phyloP scores from a whole-genome alignment of 1,140 invertebrate species.

The Lepidurus arcticus region DNA sequence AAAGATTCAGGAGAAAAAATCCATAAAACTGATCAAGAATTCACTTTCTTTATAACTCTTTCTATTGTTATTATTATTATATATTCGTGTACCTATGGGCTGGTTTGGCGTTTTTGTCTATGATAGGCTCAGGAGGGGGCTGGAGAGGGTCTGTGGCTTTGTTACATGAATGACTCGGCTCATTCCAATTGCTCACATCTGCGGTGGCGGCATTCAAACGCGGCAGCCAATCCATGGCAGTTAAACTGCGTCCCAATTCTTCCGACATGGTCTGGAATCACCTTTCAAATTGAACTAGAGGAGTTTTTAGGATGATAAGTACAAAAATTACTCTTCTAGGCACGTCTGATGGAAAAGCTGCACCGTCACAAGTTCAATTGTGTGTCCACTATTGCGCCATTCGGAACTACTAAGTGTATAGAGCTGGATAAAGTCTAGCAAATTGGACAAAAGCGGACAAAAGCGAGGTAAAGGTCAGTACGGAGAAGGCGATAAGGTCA shows the following conservation, averaged over 20 bases:
- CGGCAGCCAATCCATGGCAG: conserved; percentile 54
- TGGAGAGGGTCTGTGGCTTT: conserved; percentile 37
- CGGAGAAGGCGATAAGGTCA: not conserved
- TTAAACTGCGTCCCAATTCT: conserved; percentile 50
- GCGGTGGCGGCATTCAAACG: conserved; percentile 44
- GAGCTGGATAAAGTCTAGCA: no score
- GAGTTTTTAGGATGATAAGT: no score
- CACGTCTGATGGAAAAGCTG: no score
- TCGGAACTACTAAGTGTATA: no score
- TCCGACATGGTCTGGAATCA: conserved; percentile 38
- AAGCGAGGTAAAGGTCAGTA: no score
- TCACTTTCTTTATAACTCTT: no score
- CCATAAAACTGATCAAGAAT: no score
- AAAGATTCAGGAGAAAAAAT: not conserved
- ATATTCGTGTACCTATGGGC: conserved; percentile 44
- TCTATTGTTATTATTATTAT: no score
- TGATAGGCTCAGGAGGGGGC: conserved; percentile 23
- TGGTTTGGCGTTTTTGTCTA: conserved; percentile 50
- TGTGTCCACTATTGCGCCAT: no score
- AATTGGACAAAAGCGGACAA: no score
- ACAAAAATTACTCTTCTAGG: no score
- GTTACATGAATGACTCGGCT: conserved; percentile 5
- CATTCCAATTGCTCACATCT: conserved; percentile 29
- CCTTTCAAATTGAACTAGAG: not conserved
- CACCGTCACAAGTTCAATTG: no score